Evolutionary conservation across 2,888 invertebrate species (phyloP), one percentile per base, ranked within the genome.

Genomic region (Erebia palarica): DNA sequence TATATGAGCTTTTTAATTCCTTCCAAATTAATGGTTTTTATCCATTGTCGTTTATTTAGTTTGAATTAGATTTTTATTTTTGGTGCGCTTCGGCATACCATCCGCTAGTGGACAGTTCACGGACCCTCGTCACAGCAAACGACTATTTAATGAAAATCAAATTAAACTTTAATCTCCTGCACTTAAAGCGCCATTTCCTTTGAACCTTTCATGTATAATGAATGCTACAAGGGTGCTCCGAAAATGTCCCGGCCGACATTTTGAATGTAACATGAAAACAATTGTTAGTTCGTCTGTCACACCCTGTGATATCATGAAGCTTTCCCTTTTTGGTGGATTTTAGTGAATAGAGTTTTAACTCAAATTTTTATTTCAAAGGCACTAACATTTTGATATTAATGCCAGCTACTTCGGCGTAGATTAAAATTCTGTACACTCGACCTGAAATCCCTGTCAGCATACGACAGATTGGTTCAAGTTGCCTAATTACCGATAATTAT

Each of bases 221-320:
- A 65, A 65, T 55, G 53, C 65, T 70, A 65, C 57, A 63, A 73
- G 69, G 70, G 36, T 72, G 64, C 18, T 61, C 60, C 68, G 60
- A 57, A 68, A 68, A 66, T 67, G 72, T 64, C 59, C 66, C 13
- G 57, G 69, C 18, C 72, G 75, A 73, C 75, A 69, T 67, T 71
- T 71, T 75, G 67, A 67, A 72, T 57, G 75, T 70, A 66, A 64
- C 42, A 61, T 59, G 70, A 42, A 65, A 65, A 65, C 65, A 65
- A 55, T 65, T 65, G 65, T 65, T 55, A 55, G 65, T 65, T 65
- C 42, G 53, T 65, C 65, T 11, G 65, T 65, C 65, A 65, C 65
- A 36, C 21, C 9, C 63, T 44, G 18, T 61, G 47, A 47, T 13
- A 47, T 47, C 13, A 47, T 18, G 18, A 13, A 44, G 13, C 60